Percentiles rank a stretch among this genome's conserved stretches.
Conservation (phyloP, 2,113 vertebrate species). For the Pungitius pungitius region DNA sequence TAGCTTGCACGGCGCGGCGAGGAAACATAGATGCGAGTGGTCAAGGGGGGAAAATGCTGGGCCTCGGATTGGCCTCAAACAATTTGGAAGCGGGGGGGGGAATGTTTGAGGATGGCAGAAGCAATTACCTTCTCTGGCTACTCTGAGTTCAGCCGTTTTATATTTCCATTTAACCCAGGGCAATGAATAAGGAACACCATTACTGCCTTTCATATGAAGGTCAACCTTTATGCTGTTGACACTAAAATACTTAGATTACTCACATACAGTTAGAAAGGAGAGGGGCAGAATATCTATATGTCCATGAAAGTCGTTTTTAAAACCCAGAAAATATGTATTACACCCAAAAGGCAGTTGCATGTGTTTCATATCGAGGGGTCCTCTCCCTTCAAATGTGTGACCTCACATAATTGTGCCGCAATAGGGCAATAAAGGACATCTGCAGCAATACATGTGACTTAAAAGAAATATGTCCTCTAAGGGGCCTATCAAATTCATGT, state of each 20-base stretch:
- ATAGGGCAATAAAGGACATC: constrained; percentile 57
- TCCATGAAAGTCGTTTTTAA: constrained; percentile 39
- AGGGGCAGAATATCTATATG: constrained; percentile 25
- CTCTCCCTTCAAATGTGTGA: constrained; percentile 55
- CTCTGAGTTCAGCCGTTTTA: constrained; percentile 61
- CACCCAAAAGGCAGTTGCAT: constrained; percentile 50
- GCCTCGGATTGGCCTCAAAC: constrained; percentile 27
- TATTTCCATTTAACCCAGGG: constrained; percentile 54
- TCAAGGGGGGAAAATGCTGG: constrained; percentile 26
- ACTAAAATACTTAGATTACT: constrained; percentile 42
- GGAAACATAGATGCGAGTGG: constrained; percentile 36
- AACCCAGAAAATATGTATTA: constrained; percentile 42
- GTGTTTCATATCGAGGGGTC: constrained; percentile 57
- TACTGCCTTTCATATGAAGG: constrained; percentile 56
- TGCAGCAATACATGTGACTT: constrained; percentile 35
- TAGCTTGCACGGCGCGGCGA: constrained; percentile 10
- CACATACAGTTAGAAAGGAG: constrained; percentile 29
- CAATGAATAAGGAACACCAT: constrained; percentile 34
- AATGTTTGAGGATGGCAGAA: constrained; percentile 58
- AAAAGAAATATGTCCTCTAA: constrained; percentile 4
- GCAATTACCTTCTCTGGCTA: constrained; percentile 53
- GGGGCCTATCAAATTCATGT: background rate
- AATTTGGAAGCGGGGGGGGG: constrained; percentile 13
- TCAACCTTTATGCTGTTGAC: constrained; percentile 52
- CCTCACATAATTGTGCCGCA: constrained; percentile 52